Percentiles rank a stretch among this genome's conserved stretches.
phyloP scores from a whole-genome alignment of 1,140 invertebrate species.

The Druon quercuslanigerum region DNA sequence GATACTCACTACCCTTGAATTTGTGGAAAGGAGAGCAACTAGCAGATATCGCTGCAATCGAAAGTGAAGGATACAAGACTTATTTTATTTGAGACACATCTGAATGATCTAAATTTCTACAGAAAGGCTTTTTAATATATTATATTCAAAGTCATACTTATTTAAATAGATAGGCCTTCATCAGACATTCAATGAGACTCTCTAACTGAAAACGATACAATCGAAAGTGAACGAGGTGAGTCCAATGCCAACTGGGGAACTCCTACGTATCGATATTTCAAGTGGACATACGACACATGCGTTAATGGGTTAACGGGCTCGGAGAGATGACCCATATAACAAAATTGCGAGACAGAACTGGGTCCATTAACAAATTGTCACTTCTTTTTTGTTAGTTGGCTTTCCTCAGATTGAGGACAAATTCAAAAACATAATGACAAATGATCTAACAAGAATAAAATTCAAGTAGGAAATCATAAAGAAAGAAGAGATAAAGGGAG shows the following conservation, averaged over 20 bases:
- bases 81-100: neutral
- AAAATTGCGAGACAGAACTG: conserved; percentile 13
- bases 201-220: conserved; percentile 17
- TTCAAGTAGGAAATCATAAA: neutral
- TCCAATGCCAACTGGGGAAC: conserved; percentile 22
- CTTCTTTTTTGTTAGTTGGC: neutral
- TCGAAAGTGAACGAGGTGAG: conserved; percentile 20
- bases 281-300: conserved; percentile 14
- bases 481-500: neutral
- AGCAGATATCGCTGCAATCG: too few relatives aligned
- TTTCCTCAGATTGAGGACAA: neutral
- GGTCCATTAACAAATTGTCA: conserved; percentile 5
- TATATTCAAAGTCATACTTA: too few relatives aligned
- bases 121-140: too few relatives aligned
- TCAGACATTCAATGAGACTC: neutral
- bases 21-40: conserved; percentile 5
- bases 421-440: neutral
- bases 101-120: too few relatives aligned
- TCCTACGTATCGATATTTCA: conserved; percentile 29
- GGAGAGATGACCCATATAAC: conserved; percentile 18
- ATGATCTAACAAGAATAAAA: neutral
- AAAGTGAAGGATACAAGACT: neutral
- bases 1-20: conserved; percentile 22
- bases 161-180: too few relatives aligned
- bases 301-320: conserved; percentile 29